Evolutionary conservation across 1,140 invertebrate species (phyloP), one percentile per base, ranked within the genome.

Genomic region (Macrosteles quadrilineatus): DNA sequence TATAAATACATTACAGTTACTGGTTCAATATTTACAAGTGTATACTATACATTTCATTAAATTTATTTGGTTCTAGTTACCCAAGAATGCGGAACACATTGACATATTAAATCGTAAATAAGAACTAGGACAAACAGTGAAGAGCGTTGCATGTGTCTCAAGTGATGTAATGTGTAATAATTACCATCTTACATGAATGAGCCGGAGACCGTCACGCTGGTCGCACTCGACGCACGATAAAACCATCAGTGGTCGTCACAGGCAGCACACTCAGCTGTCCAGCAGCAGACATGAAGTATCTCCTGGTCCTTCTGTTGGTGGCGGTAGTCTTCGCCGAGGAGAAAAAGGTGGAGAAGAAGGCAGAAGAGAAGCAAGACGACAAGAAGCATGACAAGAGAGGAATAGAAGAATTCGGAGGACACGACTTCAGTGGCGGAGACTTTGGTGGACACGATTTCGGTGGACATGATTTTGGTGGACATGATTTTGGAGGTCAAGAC

Each of bases 331-430:
- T 59, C 55, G 55, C 55, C 21, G 55, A 59, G 55, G 55, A 59
- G 23, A 30, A 11, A 71, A 77, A 77, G 74, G 77, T 59, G 81
- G 78, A 74, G 73, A 80, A 72, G 79, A 59, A 77, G 47, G 78
- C 77, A 64, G 76, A 72, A 71, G 81, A 81, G 30, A 14, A 73
- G 72, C 77, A 77, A 71, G 81, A 81, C 76, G 81, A 81, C 32
- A 83, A 83, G 77, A 83, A 82, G 71, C 81, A 83, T 62, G 81
- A 83, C 47, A 83, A 83, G 73, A 75, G 82, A 67, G 82, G 82
- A 27, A 82, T 83, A 67, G 14, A 59, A 19, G 55, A 59, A 2
- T 59, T 59, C 27, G 55, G 55, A 4, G 55, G 55, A 19, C 79
- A 81, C 71, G 81, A 82, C 67, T 77, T 77, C 67, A 81, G 81